Conservation (phyloP, 2,113 vertebrate genomes). For the Scopus umbretta region DNA sequence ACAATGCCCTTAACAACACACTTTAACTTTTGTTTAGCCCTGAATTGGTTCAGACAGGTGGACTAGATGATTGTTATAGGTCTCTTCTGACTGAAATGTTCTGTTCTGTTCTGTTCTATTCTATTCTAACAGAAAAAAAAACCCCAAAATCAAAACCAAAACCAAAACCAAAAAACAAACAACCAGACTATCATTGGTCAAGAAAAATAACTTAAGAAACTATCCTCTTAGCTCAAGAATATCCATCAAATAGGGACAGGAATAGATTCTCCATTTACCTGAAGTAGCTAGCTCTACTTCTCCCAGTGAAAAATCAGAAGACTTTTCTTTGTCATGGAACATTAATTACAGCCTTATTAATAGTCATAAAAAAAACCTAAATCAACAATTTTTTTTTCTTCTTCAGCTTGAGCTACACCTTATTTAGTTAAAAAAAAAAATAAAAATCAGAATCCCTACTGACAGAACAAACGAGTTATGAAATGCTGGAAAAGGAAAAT, state of each 20-base stretch:
- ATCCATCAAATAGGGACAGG: neutral
- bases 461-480: neutral
- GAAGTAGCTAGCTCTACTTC: neutral
- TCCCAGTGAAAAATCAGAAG: neutral
- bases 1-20: neutral
- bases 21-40: neutral
- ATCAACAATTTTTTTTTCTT: neutral
- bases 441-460: neutral
- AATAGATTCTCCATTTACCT: neutral
- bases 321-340: neutral
- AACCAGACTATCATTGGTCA: neutral
- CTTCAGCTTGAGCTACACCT: neutral
- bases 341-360: neutral
- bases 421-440: neutral
- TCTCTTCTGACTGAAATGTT: neutral
- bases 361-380: accelerated
- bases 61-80: neutral
- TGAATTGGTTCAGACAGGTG: neutral
- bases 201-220: neutral
- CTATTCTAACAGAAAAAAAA: neutral
- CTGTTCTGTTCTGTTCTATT: neutral
- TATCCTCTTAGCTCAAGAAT: neutral
- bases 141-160: too few species aligned
- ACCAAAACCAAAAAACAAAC: too few species aligned
- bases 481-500: neutral